Percentiles rank a stretch among this genome's conserved stretches.
phyloP scores from a whole-genome alignment of 2,888 invertebrate genomes.

The Aspidiotus destructor region DNA sequence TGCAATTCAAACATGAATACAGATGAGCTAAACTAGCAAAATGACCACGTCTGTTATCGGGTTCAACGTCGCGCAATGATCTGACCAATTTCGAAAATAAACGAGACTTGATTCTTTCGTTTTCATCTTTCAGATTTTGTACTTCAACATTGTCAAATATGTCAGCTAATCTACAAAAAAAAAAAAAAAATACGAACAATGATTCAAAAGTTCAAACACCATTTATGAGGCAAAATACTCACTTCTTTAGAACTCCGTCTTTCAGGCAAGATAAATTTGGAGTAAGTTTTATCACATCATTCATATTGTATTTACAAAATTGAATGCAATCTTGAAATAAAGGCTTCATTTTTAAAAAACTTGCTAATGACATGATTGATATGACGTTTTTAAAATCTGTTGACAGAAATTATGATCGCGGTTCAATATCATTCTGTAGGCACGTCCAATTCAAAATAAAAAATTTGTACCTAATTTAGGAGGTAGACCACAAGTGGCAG shows the following conservation, averaged over 20 bases:
- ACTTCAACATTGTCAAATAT: conserved; percentile 81
- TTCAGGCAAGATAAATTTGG: conserved; percentile 82
- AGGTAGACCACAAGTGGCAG: conserved; percentile 52
- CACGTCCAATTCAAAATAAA: background rate
- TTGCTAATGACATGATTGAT: conserved; percentile 86
- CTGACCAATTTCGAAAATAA: conserved; percentile 73
- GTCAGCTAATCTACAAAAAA: conserved; percentile 58
- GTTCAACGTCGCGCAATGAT: conserved; percentile 62
- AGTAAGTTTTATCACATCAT: conserved; percentile 72
- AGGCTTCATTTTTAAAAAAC: conserved; percentile 87
- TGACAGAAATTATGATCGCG: conserved; percentile 10
- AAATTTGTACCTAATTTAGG: conserved; percentile 44
- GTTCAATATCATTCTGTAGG: background rate
- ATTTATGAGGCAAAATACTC: conserved; percentile 29
- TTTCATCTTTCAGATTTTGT: conserved; percentile 72
- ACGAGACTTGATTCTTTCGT: conserved; percentile 77
- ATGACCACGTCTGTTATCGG: conserved; percentile 68
- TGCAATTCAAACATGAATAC: conserved; percentile 40
- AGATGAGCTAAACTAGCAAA: conserved; percentile 68
- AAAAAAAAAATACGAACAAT: background rate
- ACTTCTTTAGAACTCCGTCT: conserved; percentile 51
- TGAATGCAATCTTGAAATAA: conserved; percentile 74
- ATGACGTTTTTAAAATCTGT: conserved; percentile 59
- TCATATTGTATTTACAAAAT: conserved; percentile 77
- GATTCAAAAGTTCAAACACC: conserved; percentile 15